Evolutionary conservation across 2,888 invertebrate genomes (phyloP).

Genomic region (Leptopilina myrica): DNA sequence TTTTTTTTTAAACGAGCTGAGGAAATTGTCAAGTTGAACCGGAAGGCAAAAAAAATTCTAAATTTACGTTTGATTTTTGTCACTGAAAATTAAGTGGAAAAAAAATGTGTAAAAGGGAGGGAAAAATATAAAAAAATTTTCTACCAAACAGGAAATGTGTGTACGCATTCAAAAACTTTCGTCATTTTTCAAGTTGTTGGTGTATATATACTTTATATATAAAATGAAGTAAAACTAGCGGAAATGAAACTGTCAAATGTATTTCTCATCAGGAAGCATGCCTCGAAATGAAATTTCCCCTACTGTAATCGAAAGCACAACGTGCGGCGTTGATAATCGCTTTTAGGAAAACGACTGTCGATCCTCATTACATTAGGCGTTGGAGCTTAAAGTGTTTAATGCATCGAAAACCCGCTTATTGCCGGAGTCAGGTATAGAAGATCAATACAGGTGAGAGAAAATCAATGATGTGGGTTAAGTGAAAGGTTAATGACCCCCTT

Average conservation of each 20-base stretch:
- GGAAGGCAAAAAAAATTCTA: no score
- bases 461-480: slow-evolving; percentile 20
- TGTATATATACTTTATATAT: neutral
- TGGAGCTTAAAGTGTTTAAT: slow-evolving; percentile 27
- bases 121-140: no score
- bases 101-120: no score
- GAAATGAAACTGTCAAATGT: slow-evolving; percentile 9
- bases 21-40: no score
- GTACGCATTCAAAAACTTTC: neutral
- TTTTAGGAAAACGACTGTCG: slow-evolving; percentile 30
- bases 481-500: slow-evolving; percentile 12
- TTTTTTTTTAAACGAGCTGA: no score
- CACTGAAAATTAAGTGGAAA: no score
- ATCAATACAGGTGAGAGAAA: slow-evolving; percentile 17
- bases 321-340: slow-evolving; percentile 2
- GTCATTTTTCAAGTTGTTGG: neutral
- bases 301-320: neutral
- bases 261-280: neutral
- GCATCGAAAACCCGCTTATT: slow-evolving; percentile 24
- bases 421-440: slow-evolving; percentile 9
- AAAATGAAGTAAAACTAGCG: neutral
- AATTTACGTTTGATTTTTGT: no score
- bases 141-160: neutral
- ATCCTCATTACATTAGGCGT: slow-evolving; percentile 28
- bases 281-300: neutral